Conservation (phyloP, 2,113 vertebrate genomes). For the Lepisosteus oculatus region DNA sequence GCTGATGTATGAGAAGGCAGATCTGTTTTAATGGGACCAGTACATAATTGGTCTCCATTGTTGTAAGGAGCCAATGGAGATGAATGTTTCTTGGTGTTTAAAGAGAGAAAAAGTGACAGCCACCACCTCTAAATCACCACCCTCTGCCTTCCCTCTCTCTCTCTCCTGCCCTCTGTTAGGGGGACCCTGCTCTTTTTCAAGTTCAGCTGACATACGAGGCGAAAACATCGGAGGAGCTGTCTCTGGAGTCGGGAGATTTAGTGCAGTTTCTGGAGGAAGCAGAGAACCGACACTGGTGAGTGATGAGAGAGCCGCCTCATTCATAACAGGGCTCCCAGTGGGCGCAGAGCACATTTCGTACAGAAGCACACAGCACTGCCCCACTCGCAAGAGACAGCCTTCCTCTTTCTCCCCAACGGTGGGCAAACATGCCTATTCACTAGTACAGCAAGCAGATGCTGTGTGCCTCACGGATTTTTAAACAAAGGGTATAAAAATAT, state of each 20-base stretch:
- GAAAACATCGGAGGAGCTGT: constrained; percentile 53
- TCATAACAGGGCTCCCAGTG: not conserved
- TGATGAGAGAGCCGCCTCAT: constrained; percentile 22
- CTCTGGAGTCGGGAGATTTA: constrained; percentile 65
- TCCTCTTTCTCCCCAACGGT: not conserved
- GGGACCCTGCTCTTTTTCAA: constrained; percentile 66
- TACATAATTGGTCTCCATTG: constrained; percentile 7
- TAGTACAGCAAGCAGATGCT: not conserved
- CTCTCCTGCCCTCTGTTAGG: constrained; percentile 38
- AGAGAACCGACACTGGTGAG: constrained; percentile 79
- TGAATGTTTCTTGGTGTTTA: constrained; percentile 8
- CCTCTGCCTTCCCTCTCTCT: constrained; percentile 19
- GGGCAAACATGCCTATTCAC: not conserved
- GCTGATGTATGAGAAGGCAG: constrained; percentile 31
- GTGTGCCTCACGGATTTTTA: not conserved
- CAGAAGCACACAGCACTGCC: not conserved
- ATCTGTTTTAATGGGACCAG: constrained; percentile 27
- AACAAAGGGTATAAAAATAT: too few relatives aligned
- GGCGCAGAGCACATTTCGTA: too few relatives aligned
- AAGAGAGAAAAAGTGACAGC: constrained; percentile 10
- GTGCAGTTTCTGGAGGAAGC: constrained; percentile 77
- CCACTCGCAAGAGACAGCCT: not conserved
- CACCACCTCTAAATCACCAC: constrained; percentile 12
- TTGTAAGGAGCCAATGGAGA: constrained; percentile 9
- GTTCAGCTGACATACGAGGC: constrained; percentile 75